Conservation (phyloP, 2,888 invertebrate species). For the Plebejus anna region DNA sequence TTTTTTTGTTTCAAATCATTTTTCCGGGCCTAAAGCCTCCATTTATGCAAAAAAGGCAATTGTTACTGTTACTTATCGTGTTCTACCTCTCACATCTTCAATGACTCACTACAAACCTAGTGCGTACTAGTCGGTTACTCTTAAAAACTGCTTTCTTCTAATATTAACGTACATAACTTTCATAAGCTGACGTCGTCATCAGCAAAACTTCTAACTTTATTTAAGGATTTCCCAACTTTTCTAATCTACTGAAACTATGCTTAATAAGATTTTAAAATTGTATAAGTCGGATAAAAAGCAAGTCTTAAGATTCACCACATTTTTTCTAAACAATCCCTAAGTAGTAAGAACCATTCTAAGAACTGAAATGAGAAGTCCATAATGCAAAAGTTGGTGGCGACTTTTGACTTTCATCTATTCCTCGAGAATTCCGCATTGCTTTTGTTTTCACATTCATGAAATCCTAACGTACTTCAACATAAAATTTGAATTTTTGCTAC, state of each 20-base stretch:
- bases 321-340: neutral
- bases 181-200: neutral
- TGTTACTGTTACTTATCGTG: no score
- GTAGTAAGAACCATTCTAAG: no score
- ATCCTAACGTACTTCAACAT: no score
- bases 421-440: neutral
- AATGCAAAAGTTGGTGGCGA: neutral
- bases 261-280: constrained; percentile 7
- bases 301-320: neutral
- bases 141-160: neutral
- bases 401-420: neutral
- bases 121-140: no score
- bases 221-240: constrained; percentile 3
- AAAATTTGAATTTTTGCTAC: no score
- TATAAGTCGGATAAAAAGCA: neutral
- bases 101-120: no score
- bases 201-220: neutral
- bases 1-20: no score
- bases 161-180: neutral
- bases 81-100: no score
- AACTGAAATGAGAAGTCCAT: neutral
- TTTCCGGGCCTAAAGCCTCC: no score
- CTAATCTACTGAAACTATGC: neutral
- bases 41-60: no score
- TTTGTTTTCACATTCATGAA: constrained; percentile 6